phyloP scores from a whole-genome alignment of 2,888 invertebrate species.

The Drosophila suboccidentalis region DNA sequence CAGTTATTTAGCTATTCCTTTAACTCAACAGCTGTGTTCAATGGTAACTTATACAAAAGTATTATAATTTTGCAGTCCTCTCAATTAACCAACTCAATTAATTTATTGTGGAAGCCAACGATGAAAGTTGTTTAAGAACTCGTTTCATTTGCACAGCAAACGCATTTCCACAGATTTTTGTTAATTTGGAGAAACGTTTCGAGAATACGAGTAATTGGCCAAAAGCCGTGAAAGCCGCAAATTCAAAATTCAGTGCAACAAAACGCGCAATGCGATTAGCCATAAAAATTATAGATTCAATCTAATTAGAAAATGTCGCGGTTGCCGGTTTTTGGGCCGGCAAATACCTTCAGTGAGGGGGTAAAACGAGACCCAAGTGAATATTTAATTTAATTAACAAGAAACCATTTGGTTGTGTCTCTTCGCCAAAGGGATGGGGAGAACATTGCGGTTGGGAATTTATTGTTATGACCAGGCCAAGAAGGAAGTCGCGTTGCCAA shows the following conservation, averaged over 20 bases:
- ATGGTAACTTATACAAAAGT: not conserved
- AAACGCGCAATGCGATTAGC: conserved; percentile 74
- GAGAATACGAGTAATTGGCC: conserved; percentile 39
- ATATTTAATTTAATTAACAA: conserved; percentile 85
- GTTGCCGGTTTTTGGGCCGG: conserved; percentile 32
- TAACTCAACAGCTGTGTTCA: conserved; percentile 1
- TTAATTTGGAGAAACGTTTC: conserved; percentile 31
- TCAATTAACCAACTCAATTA: conserved; percentile 21
- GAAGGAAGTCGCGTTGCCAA: conserved; percentile 48
- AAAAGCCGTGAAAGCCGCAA: conserved; percentile 60
- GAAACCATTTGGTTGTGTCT: conserved; percentile 77
- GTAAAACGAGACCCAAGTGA: conserved; percentile 62
- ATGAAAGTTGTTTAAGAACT: conserved; percentile 23
- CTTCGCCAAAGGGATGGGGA: conserved; percentile 22
- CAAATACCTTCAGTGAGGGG: conserved; percentile 18
- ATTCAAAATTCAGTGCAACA: conserved; percentile 66
- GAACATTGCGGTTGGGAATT: conserved; percentile 61
- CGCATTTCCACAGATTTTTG: conserved; percentile 48
- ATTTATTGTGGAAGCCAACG: conserved; percentile 24
- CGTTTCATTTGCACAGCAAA: conserved; percentile 68
- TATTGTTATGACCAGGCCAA: conserved; percentile 81
- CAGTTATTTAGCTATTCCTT: no score
- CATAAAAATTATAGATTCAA: conserved; percentile 84
- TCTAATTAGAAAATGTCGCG: conserved; percentile 83
- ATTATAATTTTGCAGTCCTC: not conserved